A percentile compares a stretch with the other conserved stretches of the same genome.
Evolutionary conservation across 2,797 vertebrate genomes (phyloP).

Genomic region (Sebastes steindachneri): DNA sequence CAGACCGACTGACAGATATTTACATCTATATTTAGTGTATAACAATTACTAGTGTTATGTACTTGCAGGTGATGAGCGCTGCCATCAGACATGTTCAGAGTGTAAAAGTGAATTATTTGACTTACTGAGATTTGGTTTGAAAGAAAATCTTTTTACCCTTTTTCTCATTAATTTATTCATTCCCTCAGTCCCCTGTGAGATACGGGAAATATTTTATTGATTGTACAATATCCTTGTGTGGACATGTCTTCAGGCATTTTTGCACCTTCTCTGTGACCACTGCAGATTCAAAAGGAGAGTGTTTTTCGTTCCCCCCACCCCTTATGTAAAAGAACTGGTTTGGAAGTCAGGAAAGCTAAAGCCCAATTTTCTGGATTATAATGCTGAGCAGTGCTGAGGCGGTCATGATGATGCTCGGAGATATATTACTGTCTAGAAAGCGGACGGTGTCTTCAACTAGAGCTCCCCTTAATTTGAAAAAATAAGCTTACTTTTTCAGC

Average conservation of each 20-base stretch:
- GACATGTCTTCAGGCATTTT: slow-evolving; percentile 64
- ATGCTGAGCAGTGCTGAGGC: slow-evolving; percentile 4
- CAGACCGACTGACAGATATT: not conserved
- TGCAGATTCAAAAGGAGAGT: slow-evolving; percentile 26
- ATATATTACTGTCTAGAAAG: slow-evolving; percentile 46
- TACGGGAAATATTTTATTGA: slow-evolving; percentile 77
- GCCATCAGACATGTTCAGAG: not conserved
- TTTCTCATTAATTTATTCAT: slow-evolving; percentile 54
- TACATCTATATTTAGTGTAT: not conserved
- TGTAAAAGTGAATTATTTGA: not conserved
- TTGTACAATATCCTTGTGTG: slow-evolving; percentile 58
- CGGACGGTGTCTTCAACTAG: slow-evolving; percentile 19
- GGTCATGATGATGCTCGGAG: slow-evolving; percentile 32
- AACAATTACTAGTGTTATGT: too few relatives aligned
- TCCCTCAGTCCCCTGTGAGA: slow-evolving; percentile 49
- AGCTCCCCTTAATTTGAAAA: slow-evolving; percentile 65
- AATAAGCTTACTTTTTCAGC: slow-evolving; percentile 68
- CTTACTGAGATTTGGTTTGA: slow-evolving; percentile 1
- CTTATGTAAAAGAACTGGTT: slow-evolving; percentile 4
- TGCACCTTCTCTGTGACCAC: slow-evolving; percentile 60
- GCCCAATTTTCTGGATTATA: not conserved
- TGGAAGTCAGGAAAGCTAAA: slow-evolving; percentile 36
- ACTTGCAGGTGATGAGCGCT: not conserved
- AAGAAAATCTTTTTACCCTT: not conserved
- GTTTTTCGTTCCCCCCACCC: not conserved